These are phyloP conservation scores for Idaea biselata DNA, from an alignment of 2,888 invertebrate species.

Conservation along the genomic window DNA sequence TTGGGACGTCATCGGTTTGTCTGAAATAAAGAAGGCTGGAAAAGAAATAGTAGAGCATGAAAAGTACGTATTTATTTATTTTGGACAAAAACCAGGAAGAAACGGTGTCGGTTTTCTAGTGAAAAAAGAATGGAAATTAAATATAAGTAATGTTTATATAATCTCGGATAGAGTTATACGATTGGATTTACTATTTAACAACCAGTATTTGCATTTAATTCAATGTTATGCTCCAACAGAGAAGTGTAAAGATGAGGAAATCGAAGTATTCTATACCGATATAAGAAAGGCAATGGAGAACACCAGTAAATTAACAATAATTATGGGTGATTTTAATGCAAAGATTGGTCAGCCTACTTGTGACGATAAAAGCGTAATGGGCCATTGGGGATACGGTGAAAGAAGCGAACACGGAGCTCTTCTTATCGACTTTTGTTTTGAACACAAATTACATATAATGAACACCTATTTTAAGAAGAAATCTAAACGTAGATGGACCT, in stretches of 20 bases:
- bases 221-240: too few relatives aligned
- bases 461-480: conserved; percentile 14
- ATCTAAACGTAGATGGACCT: conserved; percentile 12
- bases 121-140: too few relatives aligned
- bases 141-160: too few relatives aligned
- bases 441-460: conserved; percentile 8
- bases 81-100: conserved; percentile 1
- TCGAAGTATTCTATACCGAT: too few relatives aligned
- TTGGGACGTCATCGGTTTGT: neutral
- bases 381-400: neutral
- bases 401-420: conserved; percentile 9
- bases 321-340: conserved; percentile 2
- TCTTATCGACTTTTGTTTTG: conserved; percentile 6
- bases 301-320: too few relatives aligned
- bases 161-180: too few relatives aligned
- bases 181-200: too few relatives aligned
- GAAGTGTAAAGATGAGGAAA: too few relatives aligned
- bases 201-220: too few relatives aligned
- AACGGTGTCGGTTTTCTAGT: neutral
- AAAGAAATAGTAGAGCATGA: conserved; percentile 2
- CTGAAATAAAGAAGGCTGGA: neutral
- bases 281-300: too few relatives aligned
- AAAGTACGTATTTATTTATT: neutral
- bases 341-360: neutral
- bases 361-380: neutral